These are phyloP conservation scores for Lagria hirta DNA, from an alignment of 2,888 invertebrate genomes.

Conservation along the genomic window DNA sequence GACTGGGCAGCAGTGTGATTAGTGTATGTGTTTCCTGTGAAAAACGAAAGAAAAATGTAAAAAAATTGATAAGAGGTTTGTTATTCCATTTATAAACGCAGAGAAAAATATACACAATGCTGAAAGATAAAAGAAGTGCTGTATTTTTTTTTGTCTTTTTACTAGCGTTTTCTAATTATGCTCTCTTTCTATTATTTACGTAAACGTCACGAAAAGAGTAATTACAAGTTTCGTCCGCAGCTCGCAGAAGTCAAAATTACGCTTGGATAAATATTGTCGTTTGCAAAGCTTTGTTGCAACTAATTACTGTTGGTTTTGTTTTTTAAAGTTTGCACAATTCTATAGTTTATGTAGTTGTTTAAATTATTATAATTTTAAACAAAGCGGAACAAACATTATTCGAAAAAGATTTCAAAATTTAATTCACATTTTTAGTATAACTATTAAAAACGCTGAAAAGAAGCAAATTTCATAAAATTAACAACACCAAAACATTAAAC, in stretches of 20 bases:
- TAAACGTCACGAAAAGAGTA: slow-evolving; percentile 11
- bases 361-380: no score
- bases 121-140: slow-evolving; percentile 14
- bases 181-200: slow-evolving; percentile 17
- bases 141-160: slow-evolving; percentile 10
- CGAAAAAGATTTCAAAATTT: no score
- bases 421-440: no score
- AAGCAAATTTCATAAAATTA: no score
- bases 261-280: slow-evolving; percentile 1
- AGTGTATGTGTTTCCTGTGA: slow-evolving; percentile 16
- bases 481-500: no score
- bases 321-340: no score
- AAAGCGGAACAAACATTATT: no score
- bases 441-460: no score
- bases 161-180: slow-evolving; percentile 19
- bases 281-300: neutral
- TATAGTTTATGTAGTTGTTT: no score
- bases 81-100: slow-evolving; percentile 11
- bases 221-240: slow-evolving; percentile 6
- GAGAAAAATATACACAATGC: slow-evolving; percentile 12
- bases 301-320: no score
- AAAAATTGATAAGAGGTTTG: slow-evolving; percentile 6
- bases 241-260: slow-evolving; percentile 5
- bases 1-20: slow-evolving; percentile 17
- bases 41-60: neutral